These are phyloP conservation scores for Tiaroga cobitis DNA, from an alignment of 2,797 vertebrate species.

Conservation along the genomic window DNA sequence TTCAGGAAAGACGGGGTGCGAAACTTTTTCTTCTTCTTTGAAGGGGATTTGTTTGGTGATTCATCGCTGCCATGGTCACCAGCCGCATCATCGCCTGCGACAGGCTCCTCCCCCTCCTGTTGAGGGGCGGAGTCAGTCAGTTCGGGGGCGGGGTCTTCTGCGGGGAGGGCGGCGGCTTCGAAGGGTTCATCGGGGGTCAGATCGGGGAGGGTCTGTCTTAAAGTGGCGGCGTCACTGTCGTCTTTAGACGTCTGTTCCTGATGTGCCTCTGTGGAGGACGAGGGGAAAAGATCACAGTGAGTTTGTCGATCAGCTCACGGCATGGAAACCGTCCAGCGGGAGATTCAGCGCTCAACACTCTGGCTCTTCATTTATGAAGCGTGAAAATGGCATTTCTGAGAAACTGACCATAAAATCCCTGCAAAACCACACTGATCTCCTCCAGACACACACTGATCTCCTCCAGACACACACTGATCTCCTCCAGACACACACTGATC, in stretches of 20 bases:
- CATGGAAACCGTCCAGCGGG: not conserved
- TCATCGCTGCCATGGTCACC: constrained; percentile 89
- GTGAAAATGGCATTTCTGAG: not conserved
- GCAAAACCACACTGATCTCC: not conserved
- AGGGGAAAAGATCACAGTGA: not conserved
- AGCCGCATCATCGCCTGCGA: constrained; percentile 72
- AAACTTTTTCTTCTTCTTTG: constrained; percentile 99
- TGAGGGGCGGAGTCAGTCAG: constrained; percentile 65
- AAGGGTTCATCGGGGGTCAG: constrained; percentile 93
- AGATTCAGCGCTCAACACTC: not conserved
- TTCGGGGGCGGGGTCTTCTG: constrained; percentile 74
- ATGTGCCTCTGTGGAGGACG: constrained; percentile 71
- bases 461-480: too few species aligned
- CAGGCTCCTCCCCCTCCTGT: constrained; percentile 79
- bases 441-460: not conserved
- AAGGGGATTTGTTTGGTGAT: constrained; percentile 97
- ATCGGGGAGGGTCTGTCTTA: constrained; percentile 95
- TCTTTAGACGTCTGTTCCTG: constrained; percentile 83
- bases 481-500: too few species aligned
- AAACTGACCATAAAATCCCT: not conserved
- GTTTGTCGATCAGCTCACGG: not conserved
- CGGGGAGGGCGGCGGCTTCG: constrained; percentile 81
- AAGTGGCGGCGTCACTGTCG: constrained; percentile 90
- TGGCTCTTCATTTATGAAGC: not conserved
- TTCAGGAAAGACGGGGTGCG: constrained; percentile 98